A percentile compares a stretch with the other conserved stretches of the same genome.
These are phyloP conservation scores for Lutjanus argentimaculatus DNA, from an alignment of 2,797 vertebrate species.

Conservation along the genomic window DNA sequence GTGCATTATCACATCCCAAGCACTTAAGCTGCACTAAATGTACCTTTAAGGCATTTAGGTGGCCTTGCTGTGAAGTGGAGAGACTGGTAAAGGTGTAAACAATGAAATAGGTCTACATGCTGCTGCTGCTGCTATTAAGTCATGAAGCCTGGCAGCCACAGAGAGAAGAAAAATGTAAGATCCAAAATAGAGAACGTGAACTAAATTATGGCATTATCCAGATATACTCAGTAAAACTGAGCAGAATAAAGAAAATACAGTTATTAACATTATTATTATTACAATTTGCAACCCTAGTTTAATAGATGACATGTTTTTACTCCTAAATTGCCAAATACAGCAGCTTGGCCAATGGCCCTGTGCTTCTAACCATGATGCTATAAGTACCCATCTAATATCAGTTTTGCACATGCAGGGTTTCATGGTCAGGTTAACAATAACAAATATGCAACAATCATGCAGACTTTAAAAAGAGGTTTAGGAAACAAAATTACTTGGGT, in stretches of 20 bases:
- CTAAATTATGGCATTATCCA: slow-evolving; percentile 5
- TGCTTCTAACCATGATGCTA: no score
- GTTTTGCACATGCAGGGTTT: no score
- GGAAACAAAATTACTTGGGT: no score
- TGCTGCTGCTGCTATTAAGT: slow-evolving; percentile 22
- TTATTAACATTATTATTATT: neutral
- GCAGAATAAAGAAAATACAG: neutral
- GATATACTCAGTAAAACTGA: slow-evolving; percentile 11
- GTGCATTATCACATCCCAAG: slow-evolving; percentile 52
- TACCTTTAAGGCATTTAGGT: slow-evolving; percentile 62
- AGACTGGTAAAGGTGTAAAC: slow-evolving; percentile 46
- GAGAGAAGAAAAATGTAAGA: slow-evolving; percentile 13
- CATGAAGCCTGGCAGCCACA: slow-evolving; percentile 14
- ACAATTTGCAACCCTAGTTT: no score
- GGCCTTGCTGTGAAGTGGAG: slow-evolving; percentile 48
- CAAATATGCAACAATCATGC: no score
- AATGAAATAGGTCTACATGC: slow-evolving; percentile 27
- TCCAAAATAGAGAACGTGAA: slow-evolving; percentile 2
- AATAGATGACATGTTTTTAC: no score
- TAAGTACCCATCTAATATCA: no score
- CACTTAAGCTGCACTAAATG: slow-evolving; percentile 50
- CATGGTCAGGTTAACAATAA: no score
- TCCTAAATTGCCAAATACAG: no score
- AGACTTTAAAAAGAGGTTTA: no score
- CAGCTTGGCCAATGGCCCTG: no score